Percentiles rank a stretch among this genome's conserved stretches.
Conservation (phyloP, 2,888 invertebrate genomes). For the Oegoconia quadripuncta region DNA sequence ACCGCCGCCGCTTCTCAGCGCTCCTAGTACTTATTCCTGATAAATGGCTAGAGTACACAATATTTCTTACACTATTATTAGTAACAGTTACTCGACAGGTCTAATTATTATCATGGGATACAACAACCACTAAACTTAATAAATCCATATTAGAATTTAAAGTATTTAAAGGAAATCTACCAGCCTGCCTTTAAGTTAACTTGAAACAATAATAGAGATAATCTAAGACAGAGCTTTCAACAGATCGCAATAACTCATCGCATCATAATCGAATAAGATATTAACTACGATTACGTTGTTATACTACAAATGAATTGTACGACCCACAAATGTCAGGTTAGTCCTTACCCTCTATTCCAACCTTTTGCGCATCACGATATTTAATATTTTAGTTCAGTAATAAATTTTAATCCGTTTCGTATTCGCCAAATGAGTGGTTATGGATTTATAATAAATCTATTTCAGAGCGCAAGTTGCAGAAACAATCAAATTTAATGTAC, state of each 20-base stretch:
- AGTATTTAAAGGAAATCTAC: no score
- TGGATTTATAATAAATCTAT: conserved; percentile 44
- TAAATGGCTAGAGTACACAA: neutral
- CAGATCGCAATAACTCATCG: neutral
- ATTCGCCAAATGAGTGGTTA: conserved; percentile 37
- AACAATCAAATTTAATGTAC: conserved; percentile 66
- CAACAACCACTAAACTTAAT: no score
- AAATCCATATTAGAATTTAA: no score
- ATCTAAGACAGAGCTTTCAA: neutral
- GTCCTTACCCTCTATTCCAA: neutral
- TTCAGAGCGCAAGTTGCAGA: conserved; percentile 43
- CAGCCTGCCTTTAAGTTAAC: no score
- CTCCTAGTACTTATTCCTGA: no score
- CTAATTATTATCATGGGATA: no score
- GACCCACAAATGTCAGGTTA: neutral
- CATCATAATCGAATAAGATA: conserved; percentile 8
- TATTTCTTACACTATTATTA: no score
- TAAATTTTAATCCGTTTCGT: conserved; percentile 40
- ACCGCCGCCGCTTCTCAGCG: conserved; percentile 46
- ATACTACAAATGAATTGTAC: neutral
- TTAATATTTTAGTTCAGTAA: conserved; percentile 35
- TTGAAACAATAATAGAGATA: neutral
- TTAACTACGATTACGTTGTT: conserved; percentile 1
- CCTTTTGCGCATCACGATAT: conserved; percentile 28
- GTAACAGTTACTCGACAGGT: no score